These are phyloP conservation scores for Lingula anatina DNA, from an alignment of 2,888 invertebrate species.

Conservation along the genomic window DNA sequence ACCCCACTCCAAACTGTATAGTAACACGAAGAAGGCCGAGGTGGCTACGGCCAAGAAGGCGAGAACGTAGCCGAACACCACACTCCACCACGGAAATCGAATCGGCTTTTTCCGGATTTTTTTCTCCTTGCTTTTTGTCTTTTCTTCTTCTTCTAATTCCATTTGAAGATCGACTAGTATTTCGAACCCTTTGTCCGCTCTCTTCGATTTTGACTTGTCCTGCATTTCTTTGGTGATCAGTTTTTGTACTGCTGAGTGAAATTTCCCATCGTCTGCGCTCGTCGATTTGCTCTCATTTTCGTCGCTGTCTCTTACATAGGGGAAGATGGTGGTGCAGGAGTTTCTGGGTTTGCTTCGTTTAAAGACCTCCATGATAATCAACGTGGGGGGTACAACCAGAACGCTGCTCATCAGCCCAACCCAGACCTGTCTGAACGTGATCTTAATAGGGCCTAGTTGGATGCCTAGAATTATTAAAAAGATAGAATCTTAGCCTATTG, in stretches of 20 bases:
- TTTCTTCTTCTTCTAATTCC: too few relatives aligned
- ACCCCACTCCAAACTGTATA: conserved; percentile 36
- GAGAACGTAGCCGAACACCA: conserved; percentile 41
- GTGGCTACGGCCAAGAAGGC: conserved; percentile 17
- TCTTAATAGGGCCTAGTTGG: conserved; percentile 13
- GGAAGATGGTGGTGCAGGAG: too few relatives aligned
- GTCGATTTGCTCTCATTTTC: too few relatives aligned
- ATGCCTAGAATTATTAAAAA: too few relatives aligned
- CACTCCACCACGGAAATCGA: conserved; percentile 21
- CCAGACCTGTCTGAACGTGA: conserved; percentile 20
- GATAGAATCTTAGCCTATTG: too few relatives aligned
- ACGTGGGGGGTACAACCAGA: conserved; percentile 10
- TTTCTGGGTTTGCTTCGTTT: conserved; percentile 12
- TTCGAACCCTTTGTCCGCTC: conserved; percentile 9
- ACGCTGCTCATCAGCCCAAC: conserved; percentile 18
- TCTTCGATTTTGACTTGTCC: too few relatives aligned
- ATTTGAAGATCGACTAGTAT: too few relatives aligned
- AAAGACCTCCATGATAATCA: conserved; percentile 12
- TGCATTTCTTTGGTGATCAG: too few relatives aligned
- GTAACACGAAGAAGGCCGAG: conserved; percentile 24
- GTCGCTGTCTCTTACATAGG: too few relatives aligned
- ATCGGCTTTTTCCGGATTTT: conserved; percentile 3
- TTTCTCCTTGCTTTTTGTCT: too few relatives aligned
- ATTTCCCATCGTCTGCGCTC: too few relatives aligned
- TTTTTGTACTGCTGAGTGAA: too few relatives aligned